Percentiles rank a stretch among this genome's conserved stretches.
Evolutionary conservation across 2,113 vertebrate genomes (phyloP).

Genomic region (Chunga burmeisteri): DNA sequence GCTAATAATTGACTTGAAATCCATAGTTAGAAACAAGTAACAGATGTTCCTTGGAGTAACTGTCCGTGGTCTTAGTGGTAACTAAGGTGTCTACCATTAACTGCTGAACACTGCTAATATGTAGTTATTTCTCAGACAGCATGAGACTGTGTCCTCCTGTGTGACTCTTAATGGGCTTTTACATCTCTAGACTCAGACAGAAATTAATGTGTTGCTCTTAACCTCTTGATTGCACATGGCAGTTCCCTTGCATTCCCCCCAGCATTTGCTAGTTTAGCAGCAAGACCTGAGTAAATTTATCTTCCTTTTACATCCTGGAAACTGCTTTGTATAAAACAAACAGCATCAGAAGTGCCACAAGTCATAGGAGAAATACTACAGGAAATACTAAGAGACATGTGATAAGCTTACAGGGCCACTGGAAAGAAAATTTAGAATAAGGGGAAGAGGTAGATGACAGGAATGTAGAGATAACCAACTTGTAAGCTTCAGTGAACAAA

Average conservation of each 20-base stretch:
- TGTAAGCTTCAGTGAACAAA: neutral
- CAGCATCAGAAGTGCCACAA: neutral
- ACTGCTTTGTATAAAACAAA: neutral
- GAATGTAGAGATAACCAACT: neutral
- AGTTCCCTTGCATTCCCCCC: neutral
- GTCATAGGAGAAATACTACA: neutral
- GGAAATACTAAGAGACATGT: neutral
- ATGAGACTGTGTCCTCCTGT: neutral
- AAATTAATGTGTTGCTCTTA: neutral
- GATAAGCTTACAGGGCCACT: neutral
- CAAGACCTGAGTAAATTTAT: neutral
- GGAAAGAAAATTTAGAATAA: neutral
- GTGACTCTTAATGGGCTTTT: neutral
- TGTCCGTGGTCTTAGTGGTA: neutral
- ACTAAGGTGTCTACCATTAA: neutral
- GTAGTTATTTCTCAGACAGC: constrained; percentile 32
- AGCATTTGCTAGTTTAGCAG: neutral
- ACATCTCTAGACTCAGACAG: neutral
- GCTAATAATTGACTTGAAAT: constrained; percentile 13
- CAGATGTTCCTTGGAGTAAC: constrained; percentile 2
- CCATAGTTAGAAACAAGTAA: constrained; percentile 14
- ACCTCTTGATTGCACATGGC: neutral
- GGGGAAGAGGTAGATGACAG: neutral
- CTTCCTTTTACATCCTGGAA: neutral
- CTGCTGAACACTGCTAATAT: neutral